Evolutionary conservation across 2,113 vertebrate genomes (phyloP), one percentile per base, ranked within the genome.

Genomic region (Stigmatopora nigra): DNA sequence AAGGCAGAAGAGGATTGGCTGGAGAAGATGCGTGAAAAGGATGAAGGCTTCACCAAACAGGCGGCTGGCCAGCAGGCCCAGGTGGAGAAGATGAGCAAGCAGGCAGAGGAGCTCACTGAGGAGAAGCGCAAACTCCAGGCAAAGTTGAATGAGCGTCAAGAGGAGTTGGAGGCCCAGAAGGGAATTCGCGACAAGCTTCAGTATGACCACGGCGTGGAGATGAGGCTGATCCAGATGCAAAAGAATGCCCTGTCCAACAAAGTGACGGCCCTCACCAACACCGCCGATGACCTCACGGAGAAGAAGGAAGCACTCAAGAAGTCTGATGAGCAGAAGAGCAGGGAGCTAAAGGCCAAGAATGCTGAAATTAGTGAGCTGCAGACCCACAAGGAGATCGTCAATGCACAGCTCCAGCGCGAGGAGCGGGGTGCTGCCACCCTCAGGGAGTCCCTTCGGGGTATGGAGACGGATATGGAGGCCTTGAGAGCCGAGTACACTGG

Each of bases 221-320:
- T 61, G 41, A 22, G 59, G 4, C 59, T 61, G 36, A 61, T 61
- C 59, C 59, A 61, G 41, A 61, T 61, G 59, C 59, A 61, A 41
- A 61, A 61, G 38, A 61, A 61, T n/a, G 59, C 59, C 0, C 59
- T 61, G 15, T 61, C 59, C 59, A 61, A 61, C 59, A 61, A 61
- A 38, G 59, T 61, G 59, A 61, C 59, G 5, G 59, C 59, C 9
- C 59, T 61, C 38, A 61, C 59, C 59, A 61, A 61, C 59, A 45
- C 59, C 38, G 22, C 38, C n/a, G 59, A 61, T 13, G 59, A 61
- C 59, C 59, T 61, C 38, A 61, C 20, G 38, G 59, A 61, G 38
- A 61, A 22, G 59, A 61, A 61, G 59, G 59, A 61, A 20, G 59
- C 59, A 4, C 59, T 61, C 1, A 61, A 45, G 13, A 61, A 61